These are phyloP conservation scores for Stigmatopora nigra DNA, from an alignment of 2,113 vertebrate genomes.

Conservation along the genomic window DNA sequence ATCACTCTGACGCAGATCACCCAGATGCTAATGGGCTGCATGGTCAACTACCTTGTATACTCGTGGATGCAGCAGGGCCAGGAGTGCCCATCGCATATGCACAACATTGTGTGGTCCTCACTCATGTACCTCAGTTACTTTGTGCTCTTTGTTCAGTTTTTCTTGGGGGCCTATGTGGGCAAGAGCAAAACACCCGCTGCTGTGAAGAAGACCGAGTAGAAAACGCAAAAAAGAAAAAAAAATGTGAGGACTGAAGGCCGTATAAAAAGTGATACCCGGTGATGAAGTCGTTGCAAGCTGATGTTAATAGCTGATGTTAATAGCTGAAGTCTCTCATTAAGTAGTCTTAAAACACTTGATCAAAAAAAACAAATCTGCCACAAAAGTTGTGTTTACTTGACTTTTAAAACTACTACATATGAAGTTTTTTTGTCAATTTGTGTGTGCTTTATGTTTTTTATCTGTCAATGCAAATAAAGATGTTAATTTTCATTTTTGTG, in stretches of 20 bases:
- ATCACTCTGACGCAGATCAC: conserved; percentile 98
- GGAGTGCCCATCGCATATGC: conserved; percentile 88
- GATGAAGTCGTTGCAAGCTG: conserved; percentile 44
- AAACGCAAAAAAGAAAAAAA: conserved; percentile 21
- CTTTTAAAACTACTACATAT: conserved; percentile 26
- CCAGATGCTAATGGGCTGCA: conserved; percentile 95
- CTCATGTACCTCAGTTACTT: conserved; percentile 99
- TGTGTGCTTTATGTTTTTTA: conserved; percentile 22
- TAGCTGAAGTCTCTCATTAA: conserved; percentile 36
- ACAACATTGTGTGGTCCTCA: conserved; percentile 97
- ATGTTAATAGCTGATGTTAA: conserved; percentile 18
- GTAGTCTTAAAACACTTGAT: conserved; percentile 22
- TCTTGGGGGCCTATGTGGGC: conserved; percentile 90
- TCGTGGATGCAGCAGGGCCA: conserved; percentile 97
- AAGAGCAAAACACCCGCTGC: conserved; percentile 70
- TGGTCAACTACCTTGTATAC: conserved; percentile 97
- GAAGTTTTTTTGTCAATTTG: conserved; percentile 38
- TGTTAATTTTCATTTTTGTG: conserved; percentile 11
- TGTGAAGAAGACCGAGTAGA: conserved; percentile 62
- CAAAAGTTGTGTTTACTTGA: conserved; percentile 38
- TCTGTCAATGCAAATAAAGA: conserved; percentile 14
- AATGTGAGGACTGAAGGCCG: conserved; percentile 34
- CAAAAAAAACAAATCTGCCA: not conserved
- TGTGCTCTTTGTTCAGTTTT: conserved; percentile 98
- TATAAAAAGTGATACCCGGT: conserved; percentile 30